Conservation (phyloP, 2,113 vertebrate species). For the Piprites chloris region DNA sequence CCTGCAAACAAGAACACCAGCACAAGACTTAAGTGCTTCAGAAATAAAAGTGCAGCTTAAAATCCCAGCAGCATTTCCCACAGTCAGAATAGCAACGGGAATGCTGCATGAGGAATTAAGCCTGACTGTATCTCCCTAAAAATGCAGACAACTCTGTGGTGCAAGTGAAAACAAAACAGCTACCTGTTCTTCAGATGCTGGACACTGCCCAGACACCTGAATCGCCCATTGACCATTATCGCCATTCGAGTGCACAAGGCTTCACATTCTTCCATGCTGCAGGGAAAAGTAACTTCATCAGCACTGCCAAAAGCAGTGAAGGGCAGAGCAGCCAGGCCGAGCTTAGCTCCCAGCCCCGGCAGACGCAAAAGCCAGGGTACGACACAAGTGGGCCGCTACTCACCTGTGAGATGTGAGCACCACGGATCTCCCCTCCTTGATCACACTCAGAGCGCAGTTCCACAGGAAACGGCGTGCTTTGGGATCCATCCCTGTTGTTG, state of each 20-base stretch:
- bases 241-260: constrained; percentile 97
- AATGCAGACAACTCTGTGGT: not conserved
- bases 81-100: not conserved
- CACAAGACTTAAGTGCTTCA: not conserved
- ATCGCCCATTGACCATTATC: constrained; percentile 97
- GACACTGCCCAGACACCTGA: constrained; percentile 94
- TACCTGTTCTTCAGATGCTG: constrained; percentile 98
- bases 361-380: not conserved
- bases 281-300: constrained; percentile 9
- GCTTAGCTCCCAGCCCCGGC: not conserved
- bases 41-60: not conserved
- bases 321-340: not conserved
- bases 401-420: constrained; percentile 97
- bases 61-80: not conserved
- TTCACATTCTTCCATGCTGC: constrained; percentile 98
- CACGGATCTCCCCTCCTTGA: constrained; percentile 93
- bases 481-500: constrained; percentile 98
- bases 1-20: constrained; percentile 65
- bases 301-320: not conserved
- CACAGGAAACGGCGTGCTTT: constrained; percentile 93
- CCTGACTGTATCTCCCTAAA: not conserved
- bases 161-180: not conserved
- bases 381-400: not conserved
- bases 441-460: constrained; percentile 90
- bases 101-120: not conserved